Base-by-base conservation (phyloP, 2,888 invertebrate genomes). In the Ischnura elegans region DNA sequence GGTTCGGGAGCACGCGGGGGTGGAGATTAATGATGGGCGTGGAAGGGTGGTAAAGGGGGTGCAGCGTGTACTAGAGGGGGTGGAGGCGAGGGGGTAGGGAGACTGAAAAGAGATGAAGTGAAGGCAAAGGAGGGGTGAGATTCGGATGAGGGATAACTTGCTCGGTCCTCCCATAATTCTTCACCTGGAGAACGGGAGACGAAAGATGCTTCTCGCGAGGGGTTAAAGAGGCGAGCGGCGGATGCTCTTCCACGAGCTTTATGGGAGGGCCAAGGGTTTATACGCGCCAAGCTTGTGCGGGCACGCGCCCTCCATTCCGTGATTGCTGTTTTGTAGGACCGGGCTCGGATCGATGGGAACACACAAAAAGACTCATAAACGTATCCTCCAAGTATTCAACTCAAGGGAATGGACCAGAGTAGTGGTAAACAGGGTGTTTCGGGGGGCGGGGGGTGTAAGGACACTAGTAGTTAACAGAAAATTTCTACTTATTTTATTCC, bases 131-230 rank as follows among this genome's bases (percentile, higher is more conserved):
- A n/a, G 76, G 86, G 42, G 43, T 45, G 86, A 43, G 55, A n/a
- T 87, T 51, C 51, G 87, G 55, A 87, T 87, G 87, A 87, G 87
- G 55, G 55, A 87, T 87, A 46, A 6, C 87, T 29, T 55, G 76
- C 21, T 42, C 55, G 87, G 55, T 87, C 47, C 51, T 29, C 42
- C 47, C 87, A 55, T 51, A 47, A 87, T 87, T 87, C 87, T 87
- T 87, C 87, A 87, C 87, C 51, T 87, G 86, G 19, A 46, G 86
- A n/a, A 36, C 25, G 61, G 36, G 55, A 87, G 87, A 87, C 51
- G 76, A 86, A 55, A 87, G 87, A 87, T n/a, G 51, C 55, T 21
- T 21, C 55, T 51, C 87, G 42, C 51, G 86, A 21, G 86, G 46
- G 45, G 21, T 55, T 45, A 46, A 25, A 3, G 87, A 51, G 21